Evolutionary conservation across 2,797 vertebrate species (phyloP), one percentile per base, ranked within the genome.

Genomic region (Salmo trutta): DNA sequence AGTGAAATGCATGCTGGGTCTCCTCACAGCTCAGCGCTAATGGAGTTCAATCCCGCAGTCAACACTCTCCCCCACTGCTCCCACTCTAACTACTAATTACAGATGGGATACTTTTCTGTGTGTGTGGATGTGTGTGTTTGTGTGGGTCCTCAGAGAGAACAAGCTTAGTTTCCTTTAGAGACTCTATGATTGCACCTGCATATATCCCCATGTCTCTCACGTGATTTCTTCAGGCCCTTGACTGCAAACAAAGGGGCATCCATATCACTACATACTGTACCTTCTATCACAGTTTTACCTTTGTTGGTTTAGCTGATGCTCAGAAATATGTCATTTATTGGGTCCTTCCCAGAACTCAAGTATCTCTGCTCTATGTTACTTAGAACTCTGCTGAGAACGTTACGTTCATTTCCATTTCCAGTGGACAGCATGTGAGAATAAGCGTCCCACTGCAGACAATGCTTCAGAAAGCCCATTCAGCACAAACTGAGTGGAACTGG

Each of bases 11-110:
- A 87, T 82, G 82, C 85, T 89, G 86, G 85, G 85, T 87, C 82
- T 86, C 87, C 86, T 89, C 86, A 88, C 71, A 75, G 84, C 87
- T 89, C 83, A 87, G 54, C 77, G 81, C 81, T 92, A 92, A 93
- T 90, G 86, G 87, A 89, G 83, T 87, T 88, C 80, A 90, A 5
- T 59, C 53, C n/a, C 7, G 15, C 62, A 17, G 24, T 59, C 41
- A 47, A 47, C 41, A 82, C 64, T 62, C 81, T 77, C 52, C 0
- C 71, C 79, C 79, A 77, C 81, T 72, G 79, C 76, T 71, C 77
- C 71, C 75, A 47, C 10, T 47, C 41, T 75, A 74, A 47, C 78
- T 81, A 77, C 76, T 90, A 84, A 88, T 88, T 90, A 88, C 79
- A 77, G 73, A 64, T 21, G 81, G 76, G 75, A 74, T 81, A 81